Percentiles rank a stretch among this genome's conserved stretches.
phyloP scores from a whole-genome alignment of 2,797 vertebrate genomes.

The Pangasius sanitwongsei region DNA sequence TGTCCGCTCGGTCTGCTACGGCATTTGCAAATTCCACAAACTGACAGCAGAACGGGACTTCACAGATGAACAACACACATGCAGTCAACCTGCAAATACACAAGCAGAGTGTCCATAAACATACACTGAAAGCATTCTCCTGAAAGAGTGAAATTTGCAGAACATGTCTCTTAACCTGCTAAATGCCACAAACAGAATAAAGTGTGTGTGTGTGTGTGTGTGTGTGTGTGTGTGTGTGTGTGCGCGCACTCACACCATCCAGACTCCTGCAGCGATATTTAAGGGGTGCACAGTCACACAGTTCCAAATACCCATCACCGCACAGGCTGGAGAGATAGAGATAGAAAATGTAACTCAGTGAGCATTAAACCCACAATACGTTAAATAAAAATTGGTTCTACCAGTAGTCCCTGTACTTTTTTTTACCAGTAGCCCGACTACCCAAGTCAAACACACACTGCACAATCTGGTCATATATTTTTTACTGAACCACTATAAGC shows the following conservation, averaged over 20 bases:
- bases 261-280: constrained; percentile 93
- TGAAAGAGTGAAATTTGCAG: background rate
- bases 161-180: background rate
- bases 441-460: background rate
- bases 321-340: constrained; percentile 81
- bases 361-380: background rate
- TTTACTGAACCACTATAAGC: constrained; percentile 19
- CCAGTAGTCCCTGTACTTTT: background rate
- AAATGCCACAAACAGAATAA: background rate
- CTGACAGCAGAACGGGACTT: constrained; percentile 97
- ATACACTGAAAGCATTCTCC: background rate
- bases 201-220: background rate
- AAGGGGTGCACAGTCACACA: constrained; percentile 93
- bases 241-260: constrained; percentile 93
- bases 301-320: constrained; percentile 89
- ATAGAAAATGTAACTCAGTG: constrained; percentile 29
- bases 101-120: constrained; percentile 26
- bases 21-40: constrained; percentile 93
- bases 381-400: background rate
- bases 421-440: background rate
- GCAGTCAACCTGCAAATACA: constrained; percentile 85
- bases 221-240: background rate
- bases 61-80: constrained; percentile 90
- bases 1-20: constrained; percentile 81
- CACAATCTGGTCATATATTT: background rate